phyloP scores from a whole-genome alignment of 2,888 invertebrate species.

The Sepioteuthis lessoniana region DNA sequence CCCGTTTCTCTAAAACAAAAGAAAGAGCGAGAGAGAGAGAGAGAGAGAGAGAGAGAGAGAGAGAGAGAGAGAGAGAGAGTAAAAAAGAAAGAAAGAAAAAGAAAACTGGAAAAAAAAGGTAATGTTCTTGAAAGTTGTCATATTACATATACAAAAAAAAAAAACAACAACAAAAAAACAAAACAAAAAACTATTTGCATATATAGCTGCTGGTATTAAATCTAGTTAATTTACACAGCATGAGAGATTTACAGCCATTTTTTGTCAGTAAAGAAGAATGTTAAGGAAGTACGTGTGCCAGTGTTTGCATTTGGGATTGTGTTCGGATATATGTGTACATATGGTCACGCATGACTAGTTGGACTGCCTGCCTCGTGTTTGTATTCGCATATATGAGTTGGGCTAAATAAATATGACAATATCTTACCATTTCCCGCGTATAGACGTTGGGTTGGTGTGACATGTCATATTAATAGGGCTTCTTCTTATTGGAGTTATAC shows the following conservation, averaged over 20 bases:
- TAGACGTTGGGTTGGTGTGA: too few relatives aligned
- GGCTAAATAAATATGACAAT: neutral
- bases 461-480: too few relatives aligned
- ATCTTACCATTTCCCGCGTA: neutral
- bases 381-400: neutral
- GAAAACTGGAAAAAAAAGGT: neutral
- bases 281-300: neutral
- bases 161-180: too few relatives aligned
- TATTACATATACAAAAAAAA: neutral
- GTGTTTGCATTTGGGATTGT: neutral
- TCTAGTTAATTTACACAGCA: neutral
- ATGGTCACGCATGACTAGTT: neutral
- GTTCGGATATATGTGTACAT: neutral
- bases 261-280: neutral
- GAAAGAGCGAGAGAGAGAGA: neutral
- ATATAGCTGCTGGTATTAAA: constrained; percentile 9
- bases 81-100: too few relatives aligned
- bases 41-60: too few relatives aligned
- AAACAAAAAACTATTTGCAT: neutral
- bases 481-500: too few relatives aligned
- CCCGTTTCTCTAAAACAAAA: neutral
- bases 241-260: neutral
- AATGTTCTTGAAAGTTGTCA: neutral
- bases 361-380: neutral
- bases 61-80: too few relatives aligned